phyloP scores from a whole-genome alignment of 2,113 vertebrate genomes.

The Daubentonia madagascariensis region DNA sequence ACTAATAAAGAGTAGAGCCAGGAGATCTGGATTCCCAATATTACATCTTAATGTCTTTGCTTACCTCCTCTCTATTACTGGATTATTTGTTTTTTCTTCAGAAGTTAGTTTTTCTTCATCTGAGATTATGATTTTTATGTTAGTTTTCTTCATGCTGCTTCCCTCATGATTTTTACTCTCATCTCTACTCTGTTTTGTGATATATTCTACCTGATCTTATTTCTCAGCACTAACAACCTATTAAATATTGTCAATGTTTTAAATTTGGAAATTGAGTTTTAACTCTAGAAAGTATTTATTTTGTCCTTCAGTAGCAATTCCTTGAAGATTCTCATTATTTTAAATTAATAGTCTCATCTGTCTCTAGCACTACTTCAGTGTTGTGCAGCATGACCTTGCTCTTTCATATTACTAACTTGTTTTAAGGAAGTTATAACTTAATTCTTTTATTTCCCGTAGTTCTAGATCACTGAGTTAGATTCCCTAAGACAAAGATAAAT shows the following conservation, averaged over 20 bases:
- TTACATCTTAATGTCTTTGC: neutral
- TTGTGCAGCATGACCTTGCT: neutral
- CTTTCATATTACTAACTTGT: neutral
- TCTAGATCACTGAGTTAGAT: neutral
- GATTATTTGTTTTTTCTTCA: neutral
- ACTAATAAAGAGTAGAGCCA: neutral
- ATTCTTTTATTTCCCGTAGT: neutral
- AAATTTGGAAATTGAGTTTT: neutral
- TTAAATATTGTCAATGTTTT: neutral
- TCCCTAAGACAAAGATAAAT: neutral
- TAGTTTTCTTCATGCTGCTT: neutral
- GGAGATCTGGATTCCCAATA: neutral
- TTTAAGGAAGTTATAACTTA: neutral
- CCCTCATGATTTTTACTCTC: neutral
- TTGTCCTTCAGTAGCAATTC: neutral
- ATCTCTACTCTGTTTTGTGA: neutral
- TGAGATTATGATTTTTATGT: neutral
- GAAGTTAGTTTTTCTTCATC: neutral
- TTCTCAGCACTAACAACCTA: neutral
- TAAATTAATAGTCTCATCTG: neutral
- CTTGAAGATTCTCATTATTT: neutral
- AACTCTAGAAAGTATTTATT: neutral
- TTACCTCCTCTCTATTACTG: neutral
- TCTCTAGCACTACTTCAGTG: neutral
- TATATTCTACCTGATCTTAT: neutral